Evolutionary conservation across 2,888 invertebrate species (phyloP).

Genomic region (Lasioglossum morio): DNA sequence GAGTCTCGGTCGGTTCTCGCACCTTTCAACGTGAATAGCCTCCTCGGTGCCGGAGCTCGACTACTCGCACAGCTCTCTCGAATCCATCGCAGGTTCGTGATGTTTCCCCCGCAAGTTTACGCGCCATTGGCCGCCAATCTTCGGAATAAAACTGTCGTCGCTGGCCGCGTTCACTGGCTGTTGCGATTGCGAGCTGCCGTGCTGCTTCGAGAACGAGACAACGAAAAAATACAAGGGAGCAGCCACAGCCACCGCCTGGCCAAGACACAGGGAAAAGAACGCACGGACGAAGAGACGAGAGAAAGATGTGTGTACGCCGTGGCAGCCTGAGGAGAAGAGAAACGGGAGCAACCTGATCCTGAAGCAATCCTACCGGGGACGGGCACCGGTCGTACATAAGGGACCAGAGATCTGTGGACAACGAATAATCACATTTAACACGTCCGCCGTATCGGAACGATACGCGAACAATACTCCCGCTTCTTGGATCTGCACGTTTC

Average conservation of each 20-base stretch:
- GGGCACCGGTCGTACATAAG: conserved; percentile 44
- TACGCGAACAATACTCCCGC: conserved; percentile 58
- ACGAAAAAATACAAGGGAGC: conserved; percentile 29
- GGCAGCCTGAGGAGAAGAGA: neutral
- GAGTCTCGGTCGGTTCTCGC: conserved; percentile 47
- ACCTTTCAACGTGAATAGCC: conserved; percentile 68
- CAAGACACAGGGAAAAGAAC: neutral
- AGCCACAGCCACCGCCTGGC: neutral
- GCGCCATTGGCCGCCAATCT: conserved; percentile 80
- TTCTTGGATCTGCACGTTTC: conserved; percentile 4
- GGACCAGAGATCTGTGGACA: conserved; percentile 47
- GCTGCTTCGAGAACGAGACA: conserved; percentile 48
- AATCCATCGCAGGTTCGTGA: conserved; percentile 67
- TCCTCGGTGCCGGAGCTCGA: neutral
- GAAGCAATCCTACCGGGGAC: conserved; percentile 38
- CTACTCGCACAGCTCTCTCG: conserved; percentile 39
- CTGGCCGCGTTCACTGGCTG: neutral
- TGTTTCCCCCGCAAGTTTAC: conserved; percentile 76
- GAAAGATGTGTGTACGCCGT: neutral
- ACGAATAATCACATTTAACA: conserved; percentile 77
- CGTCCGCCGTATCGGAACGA: conserved; percentile 32
- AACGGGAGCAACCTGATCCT: conserved; percentile 20
- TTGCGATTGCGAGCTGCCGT: neutral
- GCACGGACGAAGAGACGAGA: neutral
- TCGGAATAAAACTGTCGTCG: conserved; percentile 76